Percentiles rank a stretch among this genome's conserved stretches.
These are phyloP conservation scores for Calliphora vomitoria DNA, from an alignment of 2,888 invertebrate genomes.

Conservation along the genomic window DNA sequence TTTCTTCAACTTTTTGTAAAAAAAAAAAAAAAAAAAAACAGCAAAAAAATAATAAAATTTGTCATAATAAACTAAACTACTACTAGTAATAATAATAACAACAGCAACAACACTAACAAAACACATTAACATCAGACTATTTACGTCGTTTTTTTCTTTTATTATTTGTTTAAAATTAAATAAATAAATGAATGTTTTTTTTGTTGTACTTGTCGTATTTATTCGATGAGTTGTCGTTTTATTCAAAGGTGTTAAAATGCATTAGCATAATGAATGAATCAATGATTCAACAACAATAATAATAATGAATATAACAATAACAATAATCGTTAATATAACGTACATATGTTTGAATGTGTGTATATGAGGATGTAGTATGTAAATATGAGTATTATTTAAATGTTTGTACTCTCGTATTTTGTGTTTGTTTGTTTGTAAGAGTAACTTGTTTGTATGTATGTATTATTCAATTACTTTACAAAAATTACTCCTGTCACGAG, in stretches of 20 bases:
- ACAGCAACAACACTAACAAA: neutral
- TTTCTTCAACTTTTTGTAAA: too few relatives aligned
- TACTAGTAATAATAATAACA: neutral
- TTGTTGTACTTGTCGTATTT: conserved; percentile 39
- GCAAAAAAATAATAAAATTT: conserved; percentile 10
- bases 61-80: conserved; percentile 45
- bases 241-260: conserved; percentile 82
- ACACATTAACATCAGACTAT: neutral
- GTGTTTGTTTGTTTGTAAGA: neutral
- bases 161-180: conserved; percentile 66
- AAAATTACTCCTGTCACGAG: conserved; percentile 34
- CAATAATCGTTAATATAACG: conserved; percentile 24
- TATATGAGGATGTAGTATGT: neutral
- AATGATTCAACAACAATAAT: conserved; percentile 59
- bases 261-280: conserved; percentile 80
- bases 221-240: conserved; percentile 58
- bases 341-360: neutral
- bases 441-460: neutral
- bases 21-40: conserved; percentile 6
- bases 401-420: neutral
- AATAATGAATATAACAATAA: conserved; percentile 36
- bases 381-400: neutral
- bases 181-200: neutral
- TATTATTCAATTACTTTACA: conserved; percentile 19
- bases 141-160: conserved; percentile 31